A percentile compares a stretch with the other conserved stretches of the same genome.
Conservation (phyloP, 2,888 invertebrate species). For the Eupithecia insigniata region DNA sequence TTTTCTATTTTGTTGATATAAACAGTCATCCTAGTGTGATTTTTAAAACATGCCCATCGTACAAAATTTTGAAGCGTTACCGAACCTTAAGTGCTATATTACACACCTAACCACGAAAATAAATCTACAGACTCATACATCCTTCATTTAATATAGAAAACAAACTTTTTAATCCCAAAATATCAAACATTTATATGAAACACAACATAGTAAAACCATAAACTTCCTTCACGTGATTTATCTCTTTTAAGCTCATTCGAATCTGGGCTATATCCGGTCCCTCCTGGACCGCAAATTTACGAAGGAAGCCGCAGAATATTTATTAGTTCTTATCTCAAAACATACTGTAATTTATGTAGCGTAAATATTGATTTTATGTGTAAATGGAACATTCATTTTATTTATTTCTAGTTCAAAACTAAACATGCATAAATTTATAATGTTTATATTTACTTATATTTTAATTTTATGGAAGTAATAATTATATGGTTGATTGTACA, state of each 20-base stretch:
- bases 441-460: background rate
- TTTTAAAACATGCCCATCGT: too few relatives aligned
- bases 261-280: conserved; percentile 23
- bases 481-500: background rate
- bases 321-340: conserved; percentile 8
- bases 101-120: too few relatives aligned
- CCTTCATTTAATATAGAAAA: too few relatives aligned
- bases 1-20: too few relatives aligned
- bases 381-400: conserved; percentile 20
- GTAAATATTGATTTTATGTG: conserved; percentile 25
- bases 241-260: conserved; percentile 19
- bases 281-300: conserved; percentile 22
- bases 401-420: conserved; percentile 6
- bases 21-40: too few relatives aligned
- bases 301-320: conserved; percentile 27
- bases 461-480: background rate
- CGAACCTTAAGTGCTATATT: too few relatives aligned
- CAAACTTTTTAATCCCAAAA: too few relatives aligned
- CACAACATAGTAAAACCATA: background rate
- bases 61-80: too few relatives aligned
- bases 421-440: background rate
- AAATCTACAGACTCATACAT: too few relatives aligned
- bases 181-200: conserved; percentile 4
- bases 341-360: conserved; percentile 9
- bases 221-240: conserved; percentile 23